A percentile compares a stretch with the other conserved stretches of the same genome.
Conservation (phyloP, 2,888 invertebrate genomes). For the Crepidodera aurea region DNA sequence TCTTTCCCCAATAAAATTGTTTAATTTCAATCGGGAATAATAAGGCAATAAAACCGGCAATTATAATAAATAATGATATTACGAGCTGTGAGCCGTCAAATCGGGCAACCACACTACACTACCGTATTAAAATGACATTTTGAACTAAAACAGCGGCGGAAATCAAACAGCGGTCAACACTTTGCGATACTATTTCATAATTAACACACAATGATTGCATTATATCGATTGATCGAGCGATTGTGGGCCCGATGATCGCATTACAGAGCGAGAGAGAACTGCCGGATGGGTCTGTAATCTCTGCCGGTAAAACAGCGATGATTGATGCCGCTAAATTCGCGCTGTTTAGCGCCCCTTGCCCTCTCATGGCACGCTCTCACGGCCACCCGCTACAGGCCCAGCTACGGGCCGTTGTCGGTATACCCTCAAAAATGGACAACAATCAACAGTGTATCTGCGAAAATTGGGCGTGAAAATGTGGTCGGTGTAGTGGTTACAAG, state of each 20-base stretch:
- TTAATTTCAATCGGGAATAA: constrained; percentile 49
- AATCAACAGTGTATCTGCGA: constrained; percentile 34
- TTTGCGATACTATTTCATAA: constrained; percentile 59
- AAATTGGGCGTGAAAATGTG: constrained; percentile 31
- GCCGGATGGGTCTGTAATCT: constrained; percentile 43
- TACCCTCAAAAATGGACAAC: constrained; percentile 40
- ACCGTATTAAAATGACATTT: constrained; percentile 57
- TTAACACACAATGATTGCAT: constrained; percentile 59
- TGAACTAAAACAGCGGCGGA: constrained; percentile 57
- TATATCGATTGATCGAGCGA: constrained; percentile 58
- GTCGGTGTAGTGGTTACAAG: constrained; percentile 28
- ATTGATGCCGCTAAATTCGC: constrained; percentile 55
- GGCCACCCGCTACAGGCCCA: constrained; percentile 14
- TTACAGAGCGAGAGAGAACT: constrained; percentile 48
- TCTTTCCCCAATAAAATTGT: constrained; percentile 44
- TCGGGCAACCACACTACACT: constrained; percentile 53
- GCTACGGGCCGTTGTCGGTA: constrained; percentile 36
- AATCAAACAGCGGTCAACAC: constrained; percentile 59
- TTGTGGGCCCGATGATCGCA: constrained; percentile 55
- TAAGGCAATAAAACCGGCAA: constrained; percentile 49
- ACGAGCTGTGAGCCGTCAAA: constrained; percentile 52
- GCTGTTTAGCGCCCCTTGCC: constrained; percentile 45
- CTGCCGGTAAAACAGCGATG: constrained; percentile 56
- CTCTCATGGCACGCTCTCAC: constrained; percentile 1
- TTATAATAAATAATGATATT: constrained; percentile 26